These are phyloP conservation scores for Phoeniculus purpureus DNA, from an alignment of 2,797 vertebrate genomes.

Conservation along the genomic window DNA sequence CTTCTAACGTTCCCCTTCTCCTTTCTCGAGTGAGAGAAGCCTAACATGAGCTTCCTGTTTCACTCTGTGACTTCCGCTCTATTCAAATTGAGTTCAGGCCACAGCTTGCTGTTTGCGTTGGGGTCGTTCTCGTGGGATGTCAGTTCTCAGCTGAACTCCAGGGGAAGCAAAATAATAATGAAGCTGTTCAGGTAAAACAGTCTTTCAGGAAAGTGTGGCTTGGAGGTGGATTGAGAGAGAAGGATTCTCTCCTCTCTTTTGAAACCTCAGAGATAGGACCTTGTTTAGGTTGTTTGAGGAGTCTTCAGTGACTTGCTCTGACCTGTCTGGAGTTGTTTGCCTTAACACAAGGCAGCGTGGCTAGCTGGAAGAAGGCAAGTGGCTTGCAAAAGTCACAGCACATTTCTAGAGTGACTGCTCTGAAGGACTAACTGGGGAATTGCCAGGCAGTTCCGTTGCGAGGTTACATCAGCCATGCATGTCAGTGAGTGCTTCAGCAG, in stretches of 20 bases:
- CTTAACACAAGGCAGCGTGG: background rate
- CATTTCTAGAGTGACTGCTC: background rate
- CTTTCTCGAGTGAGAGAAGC: slow-evolving; percentile 44
- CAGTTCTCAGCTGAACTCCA: slow-evolving; percentile 11
- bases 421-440: background rate
- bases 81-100: slow-evolving; percentile 13
- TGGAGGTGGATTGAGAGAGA: background rate
- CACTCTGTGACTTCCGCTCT: slow-evolving; percentile 43
- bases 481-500: background rate
- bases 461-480: background rate
- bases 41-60: slow-evolving; percentile 57
- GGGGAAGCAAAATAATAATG: slow-evolving; percentile 30
- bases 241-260: background rate
- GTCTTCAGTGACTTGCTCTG: background rate
- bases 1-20: slow-evolving; percentile 1
- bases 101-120: slow-evolving; percentile 5
- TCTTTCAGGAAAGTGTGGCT: background rate
- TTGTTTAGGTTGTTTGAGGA: background rate
- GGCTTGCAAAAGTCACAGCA: background rate
- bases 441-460: background rate
- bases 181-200: slow-evolving; percentile 63
- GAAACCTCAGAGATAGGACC: background rate
- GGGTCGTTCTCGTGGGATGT: background rate
- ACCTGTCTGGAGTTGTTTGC: background rate
- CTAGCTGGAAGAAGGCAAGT: background rate